phyloP scores from a whole-genome alignment of 2,888 invertebrate species.

The Palloptera scutellata region DNA sequence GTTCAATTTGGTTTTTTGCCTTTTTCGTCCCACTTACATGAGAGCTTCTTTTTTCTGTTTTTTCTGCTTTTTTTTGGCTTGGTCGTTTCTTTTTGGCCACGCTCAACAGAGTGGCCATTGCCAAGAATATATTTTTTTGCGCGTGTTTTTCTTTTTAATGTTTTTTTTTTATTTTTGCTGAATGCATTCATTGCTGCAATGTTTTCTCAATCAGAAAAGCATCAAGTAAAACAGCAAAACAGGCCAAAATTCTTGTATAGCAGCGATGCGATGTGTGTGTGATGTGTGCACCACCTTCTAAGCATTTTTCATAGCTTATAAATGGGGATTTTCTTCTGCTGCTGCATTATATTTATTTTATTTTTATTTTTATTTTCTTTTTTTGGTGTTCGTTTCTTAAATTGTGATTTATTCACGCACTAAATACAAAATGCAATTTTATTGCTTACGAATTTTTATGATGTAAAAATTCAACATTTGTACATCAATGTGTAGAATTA shows the following conservation, averaged over 20 bases:
- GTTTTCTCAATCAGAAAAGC: background rate
- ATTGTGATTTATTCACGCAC: background rate
- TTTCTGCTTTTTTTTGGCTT: background rate
- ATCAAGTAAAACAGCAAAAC: background rate
- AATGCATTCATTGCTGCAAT: conserved; percentile 22
- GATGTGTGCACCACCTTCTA: background rate
- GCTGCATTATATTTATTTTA: too few relatives aligned
- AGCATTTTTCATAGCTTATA: too few relatives aligned
- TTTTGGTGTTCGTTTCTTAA: too few relatives aligned
- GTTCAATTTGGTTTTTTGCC: background rate
- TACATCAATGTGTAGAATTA: background rate
- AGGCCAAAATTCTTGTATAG: background rate
- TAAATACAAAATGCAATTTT: background rate
- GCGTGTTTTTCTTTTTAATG: conserved; percentile 18
- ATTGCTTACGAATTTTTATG: background rate
- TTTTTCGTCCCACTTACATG: too few relatives aligned
- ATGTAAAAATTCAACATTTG: too few relatives aligned
- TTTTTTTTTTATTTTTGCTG: conserved; percentile 5
- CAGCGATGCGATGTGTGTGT: conserved; percentile 10
- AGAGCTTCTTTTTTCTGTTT: background rate
- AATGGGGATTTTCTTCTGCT: too few relatives aligned
- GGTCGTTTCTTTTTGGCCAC: background rate
- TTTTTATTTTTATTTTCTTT: too few relatives aligned
- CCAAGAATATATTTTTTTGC: conserved; percentile 9
- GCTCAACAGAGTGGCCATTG: background rate